Evolutionary conservation across 2,888 invertebrate species (phyloP).

Genomic region (Tromatobia lineatoria): DNA sequence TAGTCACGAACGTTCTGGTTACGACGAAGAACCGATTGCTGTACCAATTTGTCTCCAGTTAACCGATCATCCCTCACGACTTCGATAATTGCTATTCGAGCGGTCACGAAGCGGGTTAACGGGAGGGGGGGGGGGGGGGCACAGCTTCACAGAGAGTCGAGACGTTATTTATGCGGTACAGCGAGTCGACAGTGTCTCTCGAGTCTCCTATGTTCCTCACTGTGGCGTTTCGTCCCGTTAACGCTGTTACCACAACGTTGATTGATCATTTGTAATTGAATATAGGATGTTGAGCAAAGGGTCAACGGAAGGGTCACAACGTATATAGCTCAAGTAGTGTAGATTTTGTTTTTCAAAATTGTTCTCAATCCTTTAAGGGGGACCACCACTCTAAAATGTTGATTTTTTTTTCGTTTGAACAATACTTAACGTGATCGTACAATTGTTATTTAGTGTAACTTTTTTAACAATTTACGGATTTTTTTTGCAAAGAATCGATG

Average conservation of each 20-base stretch:
- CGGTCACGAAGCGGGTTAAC: conserved; percentile 20
- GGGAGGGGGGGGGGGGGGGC: background rate
- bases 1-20: conserved; percentile 56
- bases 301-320: background rate
- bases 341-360: no score
- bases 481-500: no score
- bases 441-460: no score
- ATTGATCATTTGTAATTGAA: conserved; percentile 68
- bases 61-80: conserved; percentile 66
- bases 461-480: no score
- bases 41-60: conserved; percentile 63
- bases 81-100: conserved; percentile 61
- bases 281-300: conserved; percentile 41
- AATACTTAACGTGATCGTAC: no score
- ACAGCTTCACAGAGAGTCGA: conserved; percentile 18
- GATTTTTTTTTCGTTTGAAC: no score
- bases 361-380: no score
- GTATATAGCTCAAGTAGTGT: background rate
- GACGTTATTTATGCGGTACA: conserved; percentile 57
- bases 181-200: conserved; percentile 7
- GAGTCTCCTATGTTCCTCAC: conserved; percentile 32
- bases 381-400: no score
- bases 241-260: conserved; percentile 56
- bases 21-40: conserved; percentile 29
- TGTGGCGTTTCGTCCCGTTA: conserved; percentile 54